Evolutionary conservation across 1,140 invertebrate species (phyloP).

Genomic region (Drosophila oshimai): DNA sequence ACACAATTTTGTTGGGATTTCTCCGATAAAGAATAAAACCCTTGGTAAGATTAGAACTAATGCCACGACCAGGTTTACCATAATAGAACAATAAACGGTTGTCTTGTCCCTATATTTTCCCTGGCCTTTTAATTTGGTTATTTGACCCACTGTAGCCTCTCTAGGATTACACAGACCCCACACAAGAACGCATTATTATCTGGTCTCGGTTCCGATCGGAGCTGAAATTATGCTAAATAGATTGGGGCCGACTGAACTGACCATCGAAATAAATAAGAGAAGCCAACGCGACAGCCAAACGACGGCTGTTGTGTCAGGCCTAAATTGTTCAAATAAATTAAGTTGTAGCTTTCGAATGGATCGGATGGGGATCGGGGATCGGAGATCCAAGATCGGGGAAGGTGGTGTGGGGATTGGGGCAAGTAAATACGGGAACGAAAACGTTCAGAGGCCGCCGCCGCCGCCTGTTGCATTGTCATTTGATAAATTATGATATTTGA

Average conservation of each 20-base stretch:
- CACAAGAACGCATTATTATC: constrained; percentile 21
- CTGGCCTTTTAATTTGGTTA: constrained; percentile 35
- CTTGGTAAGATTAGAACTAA: constrained; percentile 24
- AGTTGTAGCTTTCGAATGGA: constrained; percentile 75
- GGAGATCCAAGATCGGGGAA: constrained; percentile 2
- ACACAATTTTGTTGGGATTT: constrained; percentile 8
- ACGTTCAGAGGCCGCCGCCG: constrained; percentile 65
- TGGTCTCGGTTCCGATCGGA: constrained; percentile 4
- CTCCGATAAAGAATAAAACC: not conserved
- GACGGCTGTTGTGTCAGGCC: constrained; percentile 56
- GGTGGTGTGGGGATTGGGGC: constrained; percentile 70
- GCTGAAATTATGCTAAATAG: constrained; percentile 76
- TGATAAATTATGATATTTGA: constrained; percentile 82
- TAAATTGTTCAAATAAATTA: constrained; percentile 82
- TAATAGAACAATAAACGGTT: constrained; percentile 44
- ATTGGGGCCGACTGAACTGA: constrained; percentile 52
- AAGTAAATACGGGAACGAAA: constrained; percentile 67
- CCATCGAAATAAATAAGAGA: constrained; percentile 74
- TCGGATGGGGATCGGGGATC: constrained; percentile 10
- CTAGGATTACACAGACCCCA: constrained; percentile 59
- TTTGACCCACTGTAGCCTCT: constrained; percentile 33
- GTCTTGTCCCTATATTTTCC: constrained; percentile 33
- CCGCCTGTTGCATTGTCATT: constrained; percentile 73
- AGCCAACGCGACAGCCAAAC: constrained; percentile 28
- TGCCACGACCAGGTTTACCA: constrained; percentile 19